Evolutionary conservation across 2,888 invertebrate genomes (phyloP).

Genomic region (Gerris lacustris): DNA sequence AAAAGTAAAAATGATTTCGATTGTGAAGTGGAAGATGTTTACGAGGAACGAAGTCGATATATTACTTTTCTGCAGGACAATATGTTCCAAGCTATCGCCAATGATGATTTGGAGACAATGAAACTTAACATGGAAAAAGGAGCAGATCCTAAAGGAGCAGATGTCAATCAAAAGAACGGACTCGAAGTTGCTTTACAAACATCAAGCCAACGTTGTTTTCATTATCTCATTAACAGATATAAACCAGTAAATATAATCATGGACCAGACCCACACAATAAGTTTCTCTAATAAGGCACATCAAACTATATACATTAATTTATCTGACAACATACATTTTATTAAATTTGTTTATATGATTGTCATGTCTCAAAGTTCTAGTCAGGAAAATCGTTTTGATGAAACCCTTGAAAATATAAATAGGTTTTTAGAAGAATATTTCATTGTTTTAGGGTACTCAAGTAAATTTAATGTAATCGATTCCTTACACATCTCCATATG

Average conservation of each 20-base stretch:
- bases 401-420: no score
- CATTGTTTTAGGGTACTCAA: no score
- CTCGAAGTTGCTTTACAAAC: neutral
- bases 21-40: neutral
- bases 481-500: no score
- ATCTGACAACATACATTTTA: no score
- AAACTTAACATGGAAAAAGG: neutral
- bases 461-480: no score
- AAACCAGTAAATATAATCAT: neutral
- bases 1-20: neutral
- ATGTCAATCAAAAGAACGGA: neutral
- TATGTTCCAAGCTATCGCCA: neutral
- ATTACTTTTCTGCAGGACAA: neutral
- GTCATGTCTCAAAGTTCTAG: no score
- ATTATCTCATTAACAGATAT: neutral
- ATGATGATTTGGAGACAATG: neutral
- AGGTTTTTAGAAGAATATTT: no score
- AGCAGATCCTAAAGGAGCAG: neutral
- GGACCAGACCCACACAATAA: no score
- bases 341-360: no score
- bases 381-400: no score
- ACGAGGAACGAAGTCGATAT: neutral
- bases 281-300: no score
- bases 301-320: no score
- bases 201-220: neutral